These are phyloP conservation scores for Trileptium ribeirensis DNA, from an alignment of 2,888 invertebrate genomes.

Conservation along the genomic window DNA sequence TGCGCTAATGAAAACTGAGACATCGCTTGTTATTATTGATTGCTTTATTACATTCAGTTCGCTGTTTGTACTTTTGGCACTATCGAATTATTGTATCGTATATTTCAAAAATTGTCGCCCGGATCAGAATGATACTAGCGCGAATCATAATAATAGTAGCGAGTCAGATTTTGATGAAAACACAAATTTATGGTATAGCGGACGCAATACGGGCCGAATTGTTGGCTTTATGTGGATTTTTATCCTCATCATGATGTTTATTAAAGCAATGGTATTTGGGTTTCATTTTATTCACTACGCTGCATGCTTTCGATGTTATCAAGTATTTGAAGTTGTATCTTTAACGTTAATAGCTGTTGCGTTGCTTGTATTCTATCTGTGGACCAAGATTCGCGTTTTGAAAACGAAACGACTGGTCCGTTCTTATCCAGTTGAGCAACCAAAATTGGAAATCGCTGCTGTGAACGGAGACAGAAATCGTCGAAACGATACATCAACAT, in stretches of 20 bases:
- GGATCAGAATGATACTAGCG: background rate
- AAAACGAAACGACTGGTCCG: background rate
- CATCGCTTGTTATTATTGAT: slow-evolving; percentile 8
- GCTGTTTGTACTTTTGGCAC: background rate
- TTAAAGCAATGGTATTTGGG: slow-evolving; percentile 9
- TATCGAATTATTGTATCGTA: background rate
- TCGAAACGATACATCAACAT: background rate
- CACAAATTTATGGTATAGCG: background rate
- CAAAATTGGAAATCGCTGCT: background rate
- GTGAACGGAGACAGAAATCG: too few species aligned
- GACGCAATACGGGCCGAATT: background rate
- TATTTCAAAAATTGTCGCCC: background rate
- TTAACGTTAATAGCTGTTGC: background rate
- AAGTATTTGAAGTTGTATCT: slow-evolving; percentile 5
- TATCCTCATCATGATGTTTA: background rate
- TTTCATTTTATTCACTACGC: slow-evolving; percentile 1
- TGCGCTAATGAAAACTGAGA: slow-evolving; percentile 9
- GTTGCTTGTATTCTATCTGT: background rate
- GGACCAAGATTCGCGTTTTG: too few species aligned
- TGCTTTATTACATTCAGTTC: background rate
- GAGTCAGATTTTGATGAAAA: too few species aligned
- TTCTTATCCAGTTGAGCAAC: background rate
- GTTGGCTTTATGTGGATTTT: slow-evolving; percentile 7
- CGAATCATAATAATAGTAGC: background rate
- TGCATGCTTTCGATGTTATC: slow-evolving; percentile 11